Percentiles rank a stretch among this genome's conserved stretches.
Conservation (phyloP, 2,888 invertebrate species). For the Cyclophora punctaria region DNA sequence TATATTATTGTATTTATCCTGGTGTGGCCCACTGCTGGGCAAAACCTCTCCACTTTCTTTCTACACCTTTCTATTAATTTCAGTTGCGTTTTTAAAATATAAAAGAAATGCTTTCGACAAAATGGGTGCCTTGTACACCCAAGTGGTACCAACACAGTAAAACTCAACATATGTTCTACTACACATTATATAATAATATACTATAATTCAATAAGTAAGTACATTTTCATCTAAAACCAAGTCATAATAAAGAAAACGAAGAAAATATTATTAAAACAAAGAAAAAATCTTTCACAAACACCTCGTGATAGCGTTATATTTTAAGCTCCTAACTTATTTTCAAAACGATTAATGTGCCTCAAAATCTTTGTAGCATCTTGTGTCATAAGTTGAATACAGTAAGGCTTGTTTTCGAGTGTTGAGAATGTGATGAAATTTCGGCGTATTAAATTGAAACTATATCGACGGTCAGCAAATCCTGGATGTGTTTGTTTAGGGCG, state of each 20-base stretch:
- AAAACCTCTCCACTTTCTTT: too few species aligned
- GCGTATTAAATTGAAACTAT: slow-evolving; percentile 73
- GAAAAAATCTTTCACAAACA: slow-evolving; percentile 51
- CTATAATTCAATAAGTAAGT: too few species aligned
- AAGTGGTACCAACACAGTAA: too few species aligned
- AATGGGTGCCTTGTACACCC: too few species aligned
- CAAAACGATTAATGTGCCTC: slow-evolving; percentile 28
- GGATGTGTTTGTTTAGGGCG: slow-evolving; percentile 72
- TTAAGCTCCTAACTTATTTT: slow-evolving; percentile 25
- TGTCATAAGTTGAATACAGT: slow-evolving; percentile 24
- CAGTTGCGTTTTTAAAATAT: too few species aligned
- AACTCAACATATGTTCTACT: too few species aligned
- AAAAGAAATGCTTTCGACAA: too few species aligned
- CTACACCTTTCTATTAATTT: too few species aligned
- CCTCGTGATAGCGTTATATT: slow-evolving; percentile 37
- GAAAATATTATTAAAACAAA: slow-evolving; percentile 32
- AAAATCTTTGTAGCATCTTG: slow-evolving; percentile 20
- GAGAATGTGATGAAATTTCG: slow-evolving; percentile 61
- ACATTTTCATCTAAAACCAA: too few species aligned
- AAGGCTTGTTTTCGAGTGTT: slow-evolving; percentile 38
- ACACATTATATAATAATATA: too few species aligned
- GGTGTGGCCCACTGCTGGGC: too few species aligned
- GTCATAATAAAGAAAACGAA: slow-evolving; percentile 18
- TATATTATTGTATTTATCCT: too few species aligned
- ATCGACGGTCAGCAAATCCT: slow-evolving; percentile 74